A percentile compares a stretch with the other conserved stretches of the same genome.
These are phyloP conservation scores for Parauchenoglanis punctatus DNA, from an alignment of 2,797 vertebrate genomes.

Conservation along the genomic window DNA sequence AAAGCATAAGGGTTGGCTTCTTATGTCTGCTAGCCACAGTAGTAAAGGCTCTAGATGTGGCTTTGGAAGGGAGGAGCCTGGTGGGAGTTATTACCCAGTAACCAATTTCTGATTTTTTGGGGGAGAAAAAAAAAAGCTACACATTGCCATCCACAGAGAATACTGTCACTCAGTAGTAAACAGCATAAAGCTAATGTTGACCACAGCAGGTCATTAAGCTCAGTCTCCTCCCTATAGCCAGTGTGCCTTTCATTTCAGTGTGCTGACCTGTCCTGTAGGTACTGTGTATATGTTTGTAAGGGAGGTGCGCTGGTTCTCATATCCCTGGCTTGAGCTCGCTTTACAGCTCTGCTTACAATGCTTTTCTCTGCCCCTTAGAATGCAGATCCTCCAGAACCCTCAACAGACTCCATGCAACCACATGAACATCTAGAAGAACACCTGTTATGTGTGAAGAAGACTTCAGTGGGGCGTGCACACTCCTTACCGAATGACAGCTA, in stretches of 20 bases:
- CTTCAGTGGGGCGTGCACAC: slow-evolving; percentile 89
- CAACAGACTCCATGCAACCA: slow-evolving; percentile 55
- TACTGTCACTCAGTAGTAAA: not conserved
- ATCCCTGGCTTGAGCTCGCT: slow-evolving; percentile 39
- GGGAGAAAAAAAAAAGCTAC: not conserved
- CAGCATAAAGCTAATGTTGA: not conserved
- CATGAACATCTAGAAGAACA: slow-evolving; percentile 70
- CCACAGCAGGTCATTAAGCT: slow-evolving; percentile 49
- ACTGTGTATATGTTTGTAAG: slow-evolving; percentile 52
- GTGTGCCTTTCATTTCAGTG: slow-evolving; percentile 62
- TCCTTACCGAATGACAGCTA: slow-evolving; percentile 98
- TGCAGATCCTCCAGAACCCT: slow-evolving; percentile 34
- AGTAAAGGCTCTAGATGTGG: slow-evolving; percentile 56
- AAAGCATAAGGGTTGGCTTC: slow-evolving; percentile 51
- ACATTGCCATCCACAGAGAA: not conserved
- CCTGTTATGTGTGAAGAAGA: slow-evolving; percentile 87
- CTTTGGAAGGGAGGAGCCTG: slow-evolving; percentile 63
- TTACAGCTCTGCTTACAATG: slow-evolving; percentile 27
- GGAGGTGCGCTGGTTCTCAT: slow-evolving; percentile 39
- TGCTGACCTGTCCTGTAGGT: slow-evolving; percentile 63
- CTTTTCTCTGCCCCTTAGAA: slow-evolving; percentile 55
- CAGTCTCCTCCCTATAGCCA: slow-evolving; percentile 61
- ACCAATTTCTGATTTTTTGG: not conserved
- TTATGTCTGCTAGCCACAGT: slow-evolving; percentile 58
- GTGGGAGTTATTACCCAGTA: not conserved